Evolutionary conservation across 2,888 invertebrate species (phyloP).

Genomic region (Eupithecia tripunctaria): DNA sequence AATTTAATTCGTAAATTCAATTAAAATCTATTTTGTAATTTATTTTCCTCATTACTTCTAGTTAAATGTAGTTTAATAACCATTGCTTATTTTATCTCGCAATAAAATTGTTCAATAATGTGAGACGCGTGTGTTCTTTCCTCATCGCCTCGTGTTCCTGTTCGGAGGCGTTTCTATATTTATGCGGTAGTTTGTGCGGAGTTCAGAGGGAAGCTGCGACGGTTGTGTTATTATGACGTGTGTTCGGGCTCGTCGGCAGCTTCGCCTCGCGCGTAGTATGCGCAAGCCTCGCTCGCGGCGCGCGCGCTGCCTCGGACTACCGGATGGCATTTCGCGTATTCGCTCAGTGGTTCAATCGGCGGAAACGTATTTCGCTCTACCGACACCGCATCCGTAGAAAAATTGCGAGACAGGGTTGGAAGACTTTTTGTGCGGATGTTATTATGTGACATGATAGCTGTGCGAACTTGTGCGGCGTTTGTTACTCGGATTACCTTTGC

Average conservation of each 20-base stretch:
- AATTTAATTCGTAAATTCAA: background rate
- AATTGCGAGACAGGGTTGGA: slow-evolving; percentile 52
- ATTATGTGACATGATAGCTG: slow-evolving; percentile 58
- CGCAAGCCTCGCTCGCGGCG: slow-evolving; percentile 56
- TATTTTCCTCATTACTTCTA: slow-evolving; percentile 20
- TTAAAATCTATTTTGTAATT: background rate
- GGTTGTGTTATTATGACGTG: slow-evolving; percentile 74
- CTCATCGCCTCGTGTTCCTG: slow-evolving; percentile 75
- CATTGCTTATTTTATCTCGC: slow-evolving; percentile 34
- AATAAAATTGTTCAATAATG: slow-evolving; percentile 31
- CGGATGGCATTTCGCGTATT: slow-evolving; percentile 54
- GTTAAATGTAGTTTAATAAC: slow-evolving; percentile 26
- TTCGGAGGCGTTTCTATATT: slow-evolving; percentile 79
- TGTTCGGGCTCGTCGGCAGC: slow-evolving; percentile 47
- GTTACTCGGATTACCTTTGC: slow-evolving; percentile 45
- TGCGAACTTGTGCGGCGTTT: slow-evolving; percentile 48
- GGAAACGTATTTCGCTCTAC: slow-evolving; percentile 43
- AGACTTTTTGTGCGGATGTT: slow-evolving; percentile 58
- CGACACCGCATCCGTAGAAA: slow-evolving; percentile 52
- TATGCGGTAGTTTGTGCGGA: slow-evolving; percentile 76
- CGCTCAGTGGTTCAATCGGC: slow-evolving; percentile 29
- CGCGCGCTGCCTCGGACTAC: slow-evolving; percentile 41
- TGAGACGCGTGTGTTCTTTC: slow-evolving; percentile 53
- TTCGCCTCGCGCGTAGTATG: slow-evolving; percentile 45
- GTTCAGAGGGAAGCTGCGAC: slow-evolving; percentile 70